Conservation (phyloP, 2,888 invertebrate species). For the Hyppa rectilinea region DNA sequence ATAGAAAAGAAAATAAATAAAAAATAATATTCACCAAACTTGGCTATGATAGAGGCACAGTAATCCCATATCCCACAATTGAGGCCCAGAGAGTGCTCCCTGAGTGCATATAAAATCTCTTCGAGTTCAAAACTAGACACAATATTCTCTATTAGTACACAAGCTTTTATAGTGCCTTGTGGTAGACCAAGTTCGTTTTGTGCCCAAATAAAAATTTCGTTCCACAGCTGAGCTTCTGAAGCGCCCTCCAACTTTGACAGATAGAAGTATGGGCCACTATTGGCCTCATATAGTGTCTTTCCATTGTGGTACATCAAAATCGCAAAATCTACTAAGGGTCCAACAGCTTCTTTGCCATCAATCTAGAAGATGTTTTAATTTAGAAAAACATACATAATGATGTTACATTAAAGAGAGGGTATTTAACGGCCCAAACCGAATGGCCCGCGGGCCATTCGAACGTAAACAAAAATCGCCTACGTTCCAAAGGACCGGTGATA, state of each 20-base stretch:
- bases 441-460: no score
- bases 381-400: constrained; percentile 16
- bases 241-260: constrained; percentile 93
- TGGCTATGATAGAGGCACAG: constrained; percentile 92
- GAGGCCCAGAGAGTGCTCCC: constrained; percentile 92
- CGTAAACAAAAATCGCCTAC: no score
- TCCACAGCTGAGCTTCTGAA: constrained; percentile 92
- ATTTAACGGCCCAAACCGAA: no score
- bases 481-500: no score
- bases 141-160: constrained; percentile 93
- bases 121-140: constrained; percentile 93
- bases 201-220: constrained; percentile 92
- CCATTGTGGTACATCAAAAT: constrained; percentile 93
- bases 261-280: constrained; percentile 93
- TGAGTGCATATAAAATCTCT: constrained; percentile 92
- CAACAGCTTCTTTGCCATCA: constrained; percentile 91
- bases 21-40: constrained; percentile 88
- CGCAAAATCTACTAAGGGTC: constrained; percentile 93
- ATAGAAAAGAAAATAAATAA: constrained; percentile 18
- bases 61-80: constrained; percentile 95
- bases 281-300: constrained; percentile 86
- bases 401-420: neutral
- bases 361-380: constrained; percentile 79
- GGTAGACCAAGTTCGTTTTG: constrained; percentile 90
- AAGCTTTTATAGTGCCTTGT: constrained; percentile 92